Base-by-base conservation (phyloP, 2,113 vertebrate species). In the Siniperca chuatsi region DNA sequence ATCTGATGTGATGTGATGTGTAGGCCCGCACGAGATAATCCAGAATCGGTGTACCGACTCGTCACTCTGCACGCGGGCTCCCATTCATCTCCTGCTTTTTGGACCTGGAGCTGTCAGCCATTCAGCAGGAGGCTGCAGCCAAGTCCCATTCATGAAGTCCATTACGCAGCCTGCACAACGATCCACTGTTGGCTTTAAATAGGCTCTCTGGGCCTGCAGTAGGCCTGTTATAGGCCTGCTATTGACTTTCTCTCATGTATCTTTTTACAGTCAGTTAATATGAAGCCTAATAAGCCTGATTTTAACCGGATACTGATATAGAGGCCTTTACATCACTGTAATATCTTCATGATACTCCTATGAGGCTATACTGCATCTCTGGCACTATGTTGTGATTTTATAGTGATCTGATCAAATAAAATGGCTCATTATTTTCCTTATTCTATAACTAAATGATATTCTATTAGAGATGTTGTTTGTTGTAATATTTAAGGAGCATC, bases 131-230 rank as follows among this genome's bases (percentile, higher is more conserved):
- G 81, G 83, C 83, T 78, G 89, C 86, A 23, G 69, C 87, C 58
- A 7, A 74, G 52, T 81, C 87, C 87, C 94, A 94, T 94, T 94
- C 93, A 94, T 94, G 93, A 94, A 94, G 91, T 92, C 86, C 84
- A 86, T 78, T 80, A 77, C 84, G 83, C 87, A 87, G 90, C 75
- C 79, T 81, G 85, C 87, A 90, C 85, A 84, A 69, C 69, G 62
- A 74, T 55, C 79, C 83, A 73, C 86, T 89, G 86, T 55, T 54
- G 85, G 79, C 88, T 87, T 76, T 72, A 86, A 84, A 84, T 66
- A 87, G 88, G 86, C 89, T 89, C 82, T 20, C 35, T 20, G 83
- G 92, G 89, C 92, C 89, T 48, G 84, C 87, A 73, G 69, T 4
- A 85, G 90, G 84, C 91, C 89, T 66, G 87, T 16, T 78, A 20